Percentiles rank a stretch among this genome's conserved stretches.
Evolutionary conservation across 2,113 vertebrate genomes (phyloP).

Genomic region (Stercorarius parasiticus): DNA sequence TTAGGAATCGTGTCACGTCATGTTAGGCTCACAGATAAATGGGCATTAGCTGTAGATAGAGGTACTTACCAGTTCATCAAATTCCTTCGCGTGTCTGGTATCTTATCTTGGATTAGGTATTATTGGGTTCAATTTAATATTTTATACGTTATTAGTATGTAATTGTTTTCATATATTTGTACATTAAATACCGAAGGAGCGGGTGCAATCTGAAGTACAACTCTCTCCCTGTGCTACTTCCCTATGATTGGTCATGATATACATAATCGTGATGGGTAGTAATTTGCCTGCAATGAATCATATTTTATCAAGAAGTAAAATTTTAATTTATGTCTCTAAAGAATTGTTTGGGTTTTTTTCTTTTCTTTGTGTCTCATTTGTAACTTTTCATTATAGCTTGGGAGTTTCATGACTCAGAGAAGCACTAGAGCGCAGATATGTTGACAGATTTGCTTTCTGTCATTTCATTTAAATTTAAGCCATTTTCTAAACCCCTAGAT

Average conservation of each 20-base stretch:
- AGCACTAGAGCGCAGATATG: conserved; percentile 34
- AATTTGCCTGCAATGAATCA: conserved; percentile 30
- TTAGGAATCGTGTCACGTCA: background rate
- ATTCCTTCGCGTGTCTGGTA: background rate
- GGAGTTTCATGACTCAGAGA: conserved; percentile 54
- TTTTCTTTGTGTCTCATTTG: conserved; percentile 24
- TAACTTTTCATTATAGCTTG: conserved; percentile 45
- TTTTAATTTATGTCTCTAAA: background rate
- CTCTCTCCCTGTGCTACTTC: background rate
- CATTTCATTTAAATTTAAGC: conserved; percentile 62
- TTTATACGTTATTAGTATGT: background rate
- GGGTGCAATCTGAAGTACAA: background rate
- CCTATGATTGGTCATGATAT: background rate
- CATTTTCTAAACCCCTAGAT: conserved; percentile 59
- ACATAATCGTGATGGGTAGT: background rate
- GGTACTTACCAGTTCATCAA: background rate
- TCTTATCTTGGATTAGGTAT: background rate
- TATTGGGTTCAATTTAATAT: background rate
- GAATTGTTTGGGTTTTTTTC: background rate
- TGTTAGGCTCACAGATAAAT: background rate
- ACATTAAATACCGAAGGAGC: background rate
- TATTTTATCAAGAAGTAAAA: conserved; percentile 35
- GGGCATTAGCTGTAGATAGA: background rate
- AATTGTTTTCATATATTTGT: conserved; percentile 43
- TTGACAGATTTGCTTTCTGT: conserved; percentile 66